Evolutionary conservation across 35 echinoderm and acorn worm genomes (phyloP).

Genomic region (Chiridota heheva): DNA sequence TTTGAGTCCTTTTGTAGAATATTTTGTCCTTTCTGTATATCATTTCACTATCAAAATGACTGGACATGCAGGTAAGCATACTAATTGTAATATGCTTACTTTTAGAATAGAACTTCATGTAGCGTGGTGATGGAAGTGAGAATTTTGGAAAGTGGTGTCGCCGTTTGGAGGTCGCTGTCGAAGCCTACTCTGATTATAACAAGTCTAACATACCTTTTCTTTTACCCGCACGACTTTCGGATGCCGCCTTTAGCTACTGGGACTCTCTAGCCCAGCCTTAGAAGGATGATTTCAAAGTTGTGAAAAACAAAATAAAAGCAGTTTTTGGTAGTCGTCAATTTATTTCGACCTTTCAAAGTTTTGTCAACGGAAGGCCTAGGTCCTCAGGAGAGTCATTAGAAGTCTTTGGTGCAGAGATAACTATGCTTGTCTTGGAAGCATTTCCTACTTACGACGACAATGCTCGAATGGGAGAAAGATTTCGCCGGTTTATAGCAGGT

Average conservation of each 20-base stretch:
- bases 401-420: conserved; percentile 8
- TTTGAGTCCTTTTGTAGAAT: too few relatives aligned
- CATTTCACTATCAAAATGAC: too few relatives aligned
- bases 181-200: background rate
- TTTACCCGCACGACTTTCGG: background rate
- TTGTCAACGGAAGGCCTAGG: background rate
- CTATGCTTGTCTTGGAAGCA: conserved; percentile 1
- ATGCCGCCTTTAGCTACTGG: conserved; percentile 10
- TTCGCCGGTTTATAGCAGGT: conserved; percentile 14
- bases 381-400: background rate
- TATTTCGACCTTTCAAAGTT: background rate
- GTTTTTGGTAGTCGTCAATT: background rate
- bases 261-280: background rate
- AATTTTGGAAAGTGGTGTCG: background rate
- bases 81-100: background rate
- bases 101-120: background rate
- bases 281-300: background rate
- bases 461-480: conserved; percentile 15
- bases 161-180: background rate
- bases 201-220: background rate
- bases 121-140: background rate
- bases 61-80: background rate
- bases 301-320: background rate
- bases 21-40: too few relatives aligned
- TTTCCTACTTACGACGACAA: conserved; percentile 1